Conservation (phyloP, 2,113 vertebrate species). For the Nannobrachium achirus region DNA sequence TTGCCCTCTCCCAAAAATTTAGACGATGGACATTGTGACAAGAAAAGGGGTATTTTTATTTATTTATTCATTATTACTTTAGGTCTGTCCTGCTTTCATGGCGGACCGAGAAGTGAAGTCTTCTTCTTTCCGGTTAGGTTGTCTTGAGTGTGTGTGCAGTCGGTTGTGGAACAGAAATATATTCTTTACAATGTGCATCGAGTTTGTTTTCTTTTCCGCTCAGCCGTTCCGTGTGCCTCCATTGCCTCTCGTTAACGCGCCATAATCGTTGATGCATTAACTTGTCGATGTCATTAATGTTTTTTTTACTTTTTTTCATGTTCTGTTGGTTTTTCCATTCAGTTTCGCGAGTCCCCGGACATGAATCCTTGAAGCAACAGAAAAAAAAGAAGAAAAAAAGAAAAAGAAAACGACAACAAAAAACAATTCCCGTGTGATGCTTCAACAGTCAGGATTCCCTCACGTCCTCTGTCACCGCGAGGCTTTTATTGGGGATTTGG, state of each 20-base stretch:
- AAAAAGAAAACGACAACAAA: constrained; percentile 18
- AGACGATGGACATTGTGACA: constrained; percentile 84
- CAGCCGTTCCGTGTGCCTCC: constrained; percentile 78
- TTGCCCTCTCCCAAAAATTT: constrained; percentile 83
- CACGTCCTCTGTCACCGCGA: constrained; percentile 76
- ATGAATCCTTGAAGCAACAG: constrained; percentile 89
- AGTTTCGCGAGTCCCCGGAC: constrained; percentile 78
- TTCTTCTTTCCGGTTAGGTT: constrained; percentile 75
- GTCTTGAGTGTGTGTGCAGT: constrained; percentile 63
- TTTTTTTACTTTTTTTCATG: constrained; percentile 76
- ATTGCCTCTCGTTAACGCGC: constrained; percentile 81
- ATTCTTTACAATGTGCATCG: constrained; percentile 79
- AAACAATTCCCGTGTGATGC: constrained; percentile 84
- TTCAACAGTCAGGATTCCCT: constrained; percentile 89
- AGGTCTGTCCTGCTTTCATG: constrained; percentile 75
- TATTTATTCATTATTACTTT: constrained; percentile 75
- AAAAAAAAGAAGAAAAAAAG: constrained; percentile 53
- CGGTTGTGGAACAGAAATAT: constrained; percentile 77
- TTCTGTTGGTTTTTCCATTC: constrained; percentile 73
- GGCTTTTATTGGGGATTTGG: constrained; percentile 79
- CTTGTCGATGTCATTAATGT: constrained; percentile 68
- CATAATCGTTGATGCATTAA: constrained; percentile 76
- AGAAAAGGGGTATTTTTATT: constrained; percentile 74
- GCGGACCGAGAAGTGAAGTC: constrained; percentile 74
- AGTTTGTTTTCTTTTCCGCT: constrained; percentile 55